These are phyloP conservation scores for Campoletis raptor DNA, from an alignment of 2,888 invertebrate genomes.

Conservation along the genomic window DNA sequence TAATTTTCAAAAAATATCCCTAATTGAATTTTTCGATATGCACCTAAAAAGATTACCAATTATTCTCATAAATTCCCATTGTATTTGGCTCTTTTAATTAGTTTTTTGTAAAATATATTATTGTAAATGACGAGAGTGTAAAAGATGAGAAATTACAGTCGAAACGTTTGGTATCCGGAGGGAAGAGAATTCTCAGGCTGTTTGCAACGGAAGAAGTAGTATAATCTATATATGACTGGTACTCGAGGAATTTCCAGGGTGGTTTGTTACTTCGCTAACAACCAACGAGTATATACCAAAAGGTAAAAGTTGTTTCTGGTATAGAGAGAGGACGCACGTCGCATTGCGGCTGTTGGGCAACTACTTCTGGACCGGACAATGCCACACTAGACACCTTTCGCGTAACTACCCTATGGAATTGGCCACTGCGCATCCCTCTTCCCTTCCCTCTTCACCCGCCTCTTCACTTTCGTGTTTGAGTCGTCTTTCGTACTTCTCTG, in stretches of 20 bases:
- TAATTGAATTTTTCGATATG: not conserved
- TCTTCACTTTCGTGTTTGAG: conserved; percentile 38
- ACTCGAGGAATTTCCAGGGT: conserved; percentile 72
- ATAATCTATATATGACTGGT: conserved; percentile 56
- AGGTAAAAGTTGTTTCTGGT: conserved; percentile 78
- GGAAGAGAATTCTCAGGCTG: conserved; percentile 25
- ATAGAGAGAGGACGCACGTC: conserved; percentile 73
- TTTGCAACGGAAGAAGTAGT: conserved; percentile 20
- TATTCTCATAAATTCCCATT: not conserved
- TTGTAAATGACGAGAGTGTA: conserved; percentile 1
- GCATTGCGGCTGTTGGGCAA: conserved; percentile 76
- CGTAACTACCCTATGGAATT: conserved; percentile 81
- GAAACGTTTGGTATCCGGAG: conserved; percentile 9
- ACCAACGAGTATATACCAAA: conserved; percentile 73
- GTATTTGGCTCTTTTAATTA: not conserved
- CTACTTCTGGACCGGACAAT: conserved; percentile 72
- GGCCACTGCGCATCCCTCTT: conserved; percentile 76
- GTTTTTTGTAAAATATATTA: not conserved
- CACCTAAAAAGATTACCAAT: not conserved
- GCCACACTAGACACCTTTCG: conserved; percentile 68
- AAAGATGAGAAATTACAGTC: conserved; percentile 18
- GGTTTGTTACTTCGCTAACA: conserved; percentile 83
- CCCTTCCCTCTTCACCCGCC: conserved; percentile 20
- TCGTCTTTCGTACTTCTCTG: conserved; percentile 16
- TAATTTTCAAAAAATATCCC: not conserved